Percentiles rank a stretch among this genome's conserved stretches.
phyloP scores from a whole-genome alignment of 1,140 invertebrate species.

The Himalopsyche phryganea region DNA sequence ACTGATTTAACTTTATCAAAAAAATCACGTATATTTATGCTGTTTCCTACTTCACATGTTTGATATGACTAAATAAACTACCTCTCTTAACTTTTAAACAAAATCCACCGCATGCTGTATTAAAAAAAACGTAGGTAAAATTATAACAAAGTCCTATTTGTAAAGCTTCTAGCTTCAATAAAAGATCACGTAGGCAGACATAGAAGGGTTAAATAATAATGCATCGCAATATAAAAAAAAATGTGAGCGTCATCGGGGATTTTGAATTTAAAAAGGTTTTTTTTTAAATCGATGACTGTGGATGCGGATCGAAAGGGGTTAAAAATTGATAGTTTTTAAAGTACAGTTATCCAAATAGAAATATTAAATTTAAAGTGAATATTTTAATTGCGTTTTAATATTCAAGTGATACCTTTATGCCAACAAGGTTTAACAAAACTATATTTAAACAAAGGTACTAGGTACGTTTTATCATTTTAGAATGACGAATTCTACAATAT shows the following conservation, averaged over 20 bases:
- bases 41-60: slow-evolving; percentile 12
- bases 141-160: slow-evolving; percentile 27
- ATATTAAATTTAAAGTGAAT: too few relatives aligned
- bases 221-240: slow-evolving; percentile 7
- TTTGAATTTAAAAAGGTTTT: slow-evolving; percentile 33
- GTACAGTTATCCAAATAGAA: slow-evolving; percentile 12
- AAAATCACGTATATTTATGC: too few relatives aligned
- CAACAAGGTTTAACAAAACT: too few relatives aligned
- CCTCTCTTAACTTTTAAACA: slow-evolving; percentile 29
- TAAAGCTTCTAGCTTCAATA: slow-evolving; percentile 27
- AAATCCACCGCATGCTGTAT: slow-evolving; percentile 30
- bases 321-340: slow-evolving; percentile 7
- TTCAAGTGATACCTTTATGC: too few relatives aligned
- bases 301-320: slow-evolving; percentile 22
- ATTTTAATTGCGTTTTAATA: too few relatives aligned
- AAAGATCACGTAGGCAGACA: slow-evolving; percentile 33
- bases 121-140: slow-evolving; percentile 22
- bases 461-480: too few relatives aligned
- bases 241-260: slow-evolving; percentile 20
- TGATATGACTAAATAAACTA: slow-evolving; percentile 27
- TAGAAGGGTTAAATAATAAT: slow-evolving; percentile 30
- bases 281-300: slow-evolving; percentile 26
- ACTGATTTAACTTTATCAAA: too few relatives aligned
- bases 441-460: too few relatives aligned
- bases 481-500: too few relatives aligned